Conservation (phyloP, 23 tunicate species). For the Halocynthia roretzi region DNA sequence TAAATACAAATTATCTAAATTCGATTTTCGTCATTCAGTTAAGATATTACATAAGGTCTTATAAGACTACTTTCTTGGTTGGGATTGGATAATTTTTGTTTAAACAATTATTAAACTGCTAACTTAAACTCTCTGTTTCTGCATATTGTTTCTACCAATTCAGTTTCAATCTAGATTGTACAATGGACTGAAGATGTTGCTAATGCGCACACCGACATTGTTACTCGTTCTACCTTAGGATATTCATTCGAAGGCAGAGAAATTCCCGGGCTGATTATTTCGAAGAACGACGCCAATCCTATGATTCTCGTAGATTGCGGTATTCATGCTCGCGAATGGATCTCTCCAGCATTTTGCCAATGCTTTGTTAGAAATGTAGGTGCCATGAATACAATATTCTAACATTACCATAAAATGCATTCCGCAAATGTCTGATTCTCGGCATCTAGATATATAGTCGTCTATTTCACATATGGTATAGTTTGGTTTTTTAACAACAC, state of each 20-base stretch:
- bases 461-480: no score
- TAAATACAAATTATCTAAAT: no score
- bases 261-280: conserved; percentile 40
- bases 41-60: no score
- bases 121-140: no score
- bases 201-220: conserved; percentile 19
- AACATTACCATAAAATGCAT: not conserved
- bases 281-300: conserved; percentile 22
- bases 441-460: no score
- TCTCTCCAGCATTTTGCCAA: conserved; percentile 97
- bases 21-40: no score
- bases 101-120: no score
- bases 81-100: no score
- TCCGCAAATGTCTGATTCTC: not conserved
- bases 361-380: conserved; percentile 77
- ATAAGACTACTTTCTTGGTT: no score
- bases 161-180: conserved; percentile 16
- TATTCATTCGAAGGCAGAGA: conserved; percentile 52
- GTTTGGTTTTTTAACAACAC: no score
- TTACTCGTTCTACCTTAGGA: not conserved
- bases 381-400: not conserved
- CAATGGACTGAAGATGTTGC: conserved; percentile 56
- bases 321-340: conserved; percentile 99
- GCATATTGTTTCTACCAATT: not conserved
- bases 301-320: conserved; percentile 92